Evolutionary conservation across 2,888 invertebrate species (phyloP), one percentile per base, ranked within the genome.

Genomic region (Saturnia pavonia): DNA sequence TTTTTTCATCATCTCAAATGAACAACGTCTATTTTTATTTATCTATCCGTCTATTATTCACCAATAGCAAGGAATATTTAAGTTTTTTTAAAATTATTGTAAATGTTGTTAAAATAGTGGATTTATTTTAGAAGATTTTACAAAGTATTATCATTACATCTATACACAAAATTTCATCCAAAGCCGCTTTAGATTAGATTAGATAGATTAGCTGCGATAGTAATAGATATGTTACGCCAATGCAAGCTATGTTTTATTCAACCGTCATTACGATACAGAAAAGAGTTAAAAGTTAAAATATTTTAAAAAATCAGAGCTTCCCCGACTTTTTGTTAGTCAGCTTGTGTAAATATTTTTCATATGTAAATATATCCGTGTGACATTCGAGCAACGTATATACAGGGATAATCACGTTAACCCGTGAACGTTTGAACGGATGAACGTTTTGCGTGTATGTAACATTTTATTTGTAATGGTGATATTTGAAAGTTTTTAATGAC

Each of bases 401-500:
- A 71, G 67, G 72, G 73, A 79, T 82, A 80, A 83, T 81, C 80
- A 75, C 76, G 78, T 78, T 81, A 82, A 79, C 80, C 80, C 78
- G 77, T 77, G 76, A n/a, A n/a, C n/a, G n/a, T n/a, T n/a, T n/a
- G n/a, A n/a, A n/a, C 74, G 76, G 80, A 75, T 76, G 75, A 72
- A 77, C 25, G 14, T 27, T 60, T 25, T 60, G 14, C 14, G 16
- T 60, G 12, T 57, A 60, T 25, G 27, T 60, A 57, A 11, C 25
- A 11, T 14, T 60, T 60, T 60, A 25, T 60, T 60, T 27, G 14
- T 60, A 27, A 25, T 60, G 57, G 3, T 12, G 57, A 60, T 12
- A 14, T 27, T 60, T 22, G 22, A 57, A 57, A 11, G 25, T 60
- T 60, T 60, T 60, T 14, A 60, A 14, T 60, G 12, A 22, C 22